Conservation (phyloP, 2,797 vertebrate species). For the Sebastes minor region DNA sequence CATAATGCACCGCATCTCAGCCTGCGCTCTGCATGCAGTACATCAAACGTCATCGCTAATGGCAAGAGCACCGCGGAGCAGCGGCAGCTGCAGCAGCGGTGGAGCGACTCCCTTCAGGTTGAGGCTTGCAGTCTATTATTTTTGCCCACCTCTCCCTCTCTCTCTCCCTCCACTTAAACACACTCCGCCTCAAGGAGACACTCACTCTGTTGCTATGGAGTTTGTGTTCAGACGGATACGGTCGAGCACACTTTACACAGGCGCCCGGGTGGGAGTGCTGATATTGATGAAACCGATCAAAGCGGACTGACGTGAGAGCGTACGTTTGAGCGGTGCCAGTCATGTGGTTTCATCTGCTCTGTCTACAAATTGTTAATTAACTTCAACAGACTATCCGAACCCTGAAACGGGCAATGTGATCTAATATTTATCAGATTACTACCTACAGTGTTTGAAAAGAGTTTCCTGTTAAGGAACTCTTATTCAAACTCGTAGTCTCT, state of each 20-base stretch:
- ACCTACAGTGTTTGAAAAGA: not conserved
- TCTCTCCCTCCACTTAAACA: constrained; percentile 46
- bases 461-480: not conserved
- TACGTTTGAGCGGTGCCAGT: not conserved
- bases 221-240: constrained; percentile 20
- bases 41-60: constrained; percentile 47
- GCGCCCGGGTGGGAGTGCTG: not conserved
- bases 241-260: constrained; percentile 7
- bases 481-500: not conserved
- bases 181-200: constrained; percentile 51
- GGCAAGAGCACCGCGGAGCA: constrained; percentile 14
- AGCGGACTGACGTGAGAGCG: not conserved
- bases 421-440: not conserved
- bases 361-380: not conserved
- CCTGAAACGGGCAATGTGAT: not conserved
- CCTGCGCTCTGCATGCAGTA: not conserved
- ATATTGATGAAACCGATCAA: constrained; percentile 21
- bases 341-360: not conserved
- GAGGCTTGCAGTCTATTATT: constrained; percentile 47
- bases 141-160: constrained; percentile 49
- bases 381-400: not conserved
- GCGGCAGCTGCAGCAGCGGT: not conserved
- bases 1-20: constrained; percentile 44
- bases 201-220: constrained; percentile 68
- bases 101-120: constrained; percentile 50